Evolutionary conservation across 2,113 vertebrate species (phyloP).

Genomic region (Platysteira castanea): DNA sequence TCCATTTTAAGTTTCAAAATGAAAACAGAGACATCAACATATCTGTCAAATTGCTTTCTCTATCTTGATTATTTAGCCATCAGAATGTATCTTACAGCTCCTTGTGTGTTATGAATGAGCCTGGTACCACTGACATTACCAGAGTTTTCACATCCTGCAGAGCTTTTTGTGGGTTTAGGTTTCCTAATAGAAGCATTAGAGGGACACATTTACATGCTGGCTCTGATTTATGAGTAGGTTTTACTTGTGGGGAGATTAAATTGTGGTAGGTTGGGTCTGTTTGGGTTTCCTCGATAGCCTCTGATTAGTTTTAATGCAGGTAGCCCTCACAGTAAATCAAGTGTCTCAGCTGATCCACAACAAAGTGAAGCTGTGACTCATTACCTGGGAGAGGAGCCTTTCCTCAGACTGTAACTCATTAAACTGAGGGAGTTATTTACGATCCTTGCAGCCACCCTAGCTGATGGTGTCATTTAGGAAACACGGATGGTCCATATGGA

Average conservation of each 20-base stretch:
- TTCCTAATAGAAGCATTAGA: not conserved
- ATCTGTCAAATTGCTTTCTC: not conserved
- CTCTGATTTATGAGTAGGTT: slow-evolving; percentile 33
- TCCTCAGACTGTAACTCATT: not conserved
- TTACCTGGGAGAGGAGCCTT: not conserved
- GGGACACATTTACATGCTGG: not conserved
- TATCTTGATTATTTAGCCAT: not conserved
- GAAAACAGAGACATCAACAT: not conserved
- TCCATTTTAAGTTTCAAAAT: not conserved
- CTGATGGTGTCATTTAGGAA: not conserved
- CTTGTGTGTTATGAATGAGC: not conserved
- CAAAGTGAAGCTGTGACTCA: slow-evolving; percentile 21
- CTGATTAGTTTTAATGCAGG: slow-evolving; percentile 28
- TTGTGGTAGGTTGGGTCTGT: not conserved
- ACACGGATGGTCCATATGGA: not conserved
- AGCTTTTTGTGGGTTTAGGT: slow-evolving; percentile 9
- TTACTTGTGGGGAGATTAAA: slow-evolving; percentile 43
- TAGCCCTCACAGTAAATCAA: slow-evolving; percentile 24
- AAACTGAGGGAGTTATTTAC: slow-evolving; percentile 8
- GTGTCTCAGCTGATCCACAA: not conserved
- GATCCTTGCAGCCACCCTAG: not conserved
- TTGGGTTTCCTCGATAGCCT: slow-evolving; percentile 7
- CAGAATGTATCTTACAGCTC: not conserved
- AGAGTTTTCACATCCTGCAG: not conserved
- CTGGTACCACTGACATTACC: not conserved